Percentiles rank a stretch among this genome's conserved stretches.
Evolutionary conservation across 2,113 vertebrate genomes (phyloP).

Genomic region (Amblyornis subalaris): DNA sequence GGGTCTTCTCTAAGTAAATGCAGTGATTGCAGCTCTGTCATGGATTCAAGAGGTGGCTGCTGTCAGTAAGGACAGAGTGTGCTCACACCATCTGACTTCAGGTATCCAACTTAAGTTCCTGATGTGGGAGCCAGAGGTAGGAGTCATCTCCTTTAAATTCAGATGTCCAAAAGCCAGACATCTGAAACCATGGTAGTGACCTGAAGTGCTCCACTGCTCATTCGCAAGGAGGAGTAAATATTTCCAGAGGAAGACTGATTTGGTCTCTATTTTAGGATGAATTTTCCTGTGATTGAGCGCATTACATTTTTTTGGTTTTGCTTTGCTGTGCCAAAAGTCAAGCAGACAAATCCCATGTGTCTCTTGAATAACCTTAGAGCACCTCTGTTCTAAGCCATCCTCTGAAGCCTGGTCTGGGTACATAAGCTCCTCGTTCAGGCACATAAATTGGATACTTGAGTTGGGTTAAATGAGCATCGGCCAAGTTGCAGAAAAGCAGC

Average conservation of each 20-base stretch:
- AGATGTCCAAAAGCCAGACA: not conserved
- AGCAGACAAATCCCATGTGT: not conserved
- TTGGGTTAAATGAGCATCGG: rapidly evolving
- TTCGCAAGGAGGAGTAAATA: not conserved
- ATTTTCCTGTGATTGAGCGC: not conserved
- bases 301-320: not conserved
- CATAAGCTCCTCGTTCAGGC: not conserved
- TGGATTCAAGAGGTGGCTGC: rapidly evolving
- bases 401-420: not conserved
- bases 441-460: not conserved
- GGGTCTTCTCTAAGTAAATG: not conserved
- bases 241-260: not conserved
- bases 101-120: not conserved
- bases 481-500: not conserved
- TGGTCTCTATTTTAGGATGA: not conserved
- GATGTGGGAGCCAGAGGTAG: not conserved
- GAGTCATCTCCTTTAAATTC: not conserved
- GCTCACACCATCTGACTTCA: not conserved
- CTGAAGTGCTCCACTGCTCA: not conserved
- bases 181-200: not conserved
- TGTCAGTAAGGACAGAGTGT: not conserved
- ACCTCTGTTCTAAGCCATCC: not conserved
- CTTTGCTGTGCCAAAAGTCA: not conserved
- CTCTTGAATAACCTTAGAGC: not conserved
- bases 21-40: not conserved